Conservation (phyloP, 2,888 invertebrate species). For the Acheta domesticus region DNA sequence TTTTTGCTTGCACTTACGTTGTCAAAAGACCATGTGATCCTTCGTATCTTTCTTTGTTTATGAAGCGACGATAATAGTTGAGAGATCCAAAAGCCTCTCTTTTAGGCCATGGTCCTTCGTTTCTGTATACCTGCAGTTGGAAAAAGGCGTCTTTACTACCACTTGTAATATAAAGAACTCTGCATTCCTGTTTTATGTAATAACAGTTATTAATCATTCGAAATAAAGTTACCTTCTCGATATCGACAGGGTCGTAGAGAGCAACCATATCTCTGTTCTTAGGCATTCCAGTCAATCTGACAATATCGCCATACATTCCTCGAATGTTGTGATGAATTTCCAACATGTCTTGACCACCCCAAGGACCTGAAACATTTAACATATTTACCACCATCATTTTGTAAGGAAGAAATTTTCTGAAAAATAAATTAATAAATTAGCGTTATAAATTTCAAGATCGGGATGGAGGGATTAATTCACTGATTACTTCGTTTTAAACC, state of each 20-base stretch:
- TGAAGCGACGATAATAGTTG: slow-evolving; percentile 47
- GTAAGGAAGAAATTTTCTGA: too few species aligned
- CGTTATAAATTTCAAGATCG: too few species aligned
- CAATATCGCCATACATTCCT: background rate
- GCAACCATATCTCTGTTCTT: slow-evolving; percentile 22
- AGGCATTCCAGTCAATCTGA: background rate
- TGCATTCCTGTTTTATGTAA: too few species aligned
- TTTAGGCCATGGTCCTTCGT: slow-evolving; percentile 49
- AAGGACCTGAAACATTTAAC: background rate
- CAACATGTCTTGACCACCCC: background rate
- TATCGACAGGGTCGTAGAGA: slow-evolving; percentile 20
- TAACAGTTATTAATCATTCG: too few species aligned
- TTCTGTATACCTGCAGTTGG: slow-evolving; percentile 44
- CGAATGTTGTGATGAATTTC: background rate
- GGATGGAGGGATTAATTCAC: too few species aligned
- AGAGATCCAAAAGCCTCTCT: slow-evolving; percentile 50
- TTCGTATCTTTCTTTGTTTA: slow-evolving; percentile 46
- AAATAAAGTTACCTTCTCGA: slow-evolving; percentile 26
- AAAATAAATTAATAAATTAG: too few species aligned
- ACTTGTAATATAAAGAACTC: too few species aligned
- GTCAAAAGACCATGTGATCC: slow-evolving; percentile 45
- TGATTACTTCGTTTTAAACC: too few species aligned
- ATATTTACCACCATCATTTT: background rate
- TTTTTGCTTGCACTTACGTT: slow-evolving; percentile 25
- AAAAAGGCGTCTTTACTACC: background rate